A percentile compares a stretch with the other conserved stretches of the same genome.
Evolutionary conservation across 2,888 invertebrate genomes (phyloP).

Genomic region (Drosophila antonietae): DNA sequence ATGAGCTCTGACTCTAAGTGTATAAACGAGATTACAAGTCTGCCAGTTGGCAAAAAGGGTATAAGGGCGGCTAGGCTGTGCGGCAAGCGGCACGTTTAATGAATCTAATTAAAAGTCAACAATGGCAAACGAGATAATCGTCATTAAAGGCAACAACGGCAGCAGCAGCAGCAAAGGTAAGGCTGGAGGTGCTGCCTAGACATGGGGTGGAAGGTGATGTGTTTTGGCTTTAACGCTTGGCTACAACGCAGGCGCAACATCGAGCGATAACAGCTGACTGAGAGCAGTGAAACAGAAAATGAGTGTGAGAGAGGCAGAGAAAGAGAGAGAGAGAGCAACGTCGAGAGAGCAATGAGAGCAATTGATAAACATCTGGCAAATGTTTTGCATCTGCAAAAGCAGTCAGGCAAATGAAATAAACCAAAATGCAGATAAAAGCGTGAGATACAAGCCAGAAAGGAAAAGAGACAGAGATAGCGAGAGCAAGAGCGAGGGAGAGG

Average conservation of each 20-base stretch:
- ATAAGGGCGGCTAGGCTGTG: conserved; percentile 7
- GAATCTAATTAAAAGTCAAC: conserved; percentile 83
- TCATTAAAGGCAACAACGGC: conserved; percentile 43
- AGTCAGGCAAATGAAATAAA: conserved; percentile 78
- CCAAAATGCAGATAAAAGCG: conserved; percentile 69
- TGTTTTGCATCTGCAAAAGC: conserved; percentile 72
- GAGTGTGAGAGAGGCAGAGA: not conserved
- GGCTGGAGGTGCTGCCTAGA: conserved; percentile 24
- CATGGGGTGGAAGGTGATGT: conserved; percentile 17
- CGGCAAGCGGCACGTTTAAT: conserved; percentile 77
- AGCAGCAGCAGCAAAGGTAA: conserved; percentile 14
- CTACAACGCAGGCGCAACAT: conserved; percentile 75
- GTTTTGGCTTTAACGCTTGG: conserved; percentile 36
- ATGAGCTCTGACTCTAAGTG: conserved; percentile 4
- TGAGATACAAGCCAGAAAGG: conserved; percentile 37
- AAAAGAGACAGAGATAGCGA: not conserved
- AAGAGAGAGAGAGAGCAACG: conserved; percentile 14
- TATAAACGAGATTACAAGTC: not conserved
- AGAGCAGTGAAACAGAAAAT: conserved; percentile 9
- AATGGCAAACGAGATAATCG: conserved; percentile 80
- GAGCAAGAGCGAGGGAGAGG: conserved; percentile 9
- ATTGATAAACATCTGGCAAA: conserved; percentile 60
- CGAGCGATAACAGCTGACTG: conserved; percentile 64
- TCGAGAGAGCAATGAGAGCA: conserved; percentile 22
- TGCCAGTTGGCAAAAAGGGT: conserved; percentile 1